Percentiles rank a stretch among this genome's conserved stretches.
phyloP scores from a whole-genome alignment of 2,113 vertebrate species.

The Trochalopteron elliotii region DNA sequence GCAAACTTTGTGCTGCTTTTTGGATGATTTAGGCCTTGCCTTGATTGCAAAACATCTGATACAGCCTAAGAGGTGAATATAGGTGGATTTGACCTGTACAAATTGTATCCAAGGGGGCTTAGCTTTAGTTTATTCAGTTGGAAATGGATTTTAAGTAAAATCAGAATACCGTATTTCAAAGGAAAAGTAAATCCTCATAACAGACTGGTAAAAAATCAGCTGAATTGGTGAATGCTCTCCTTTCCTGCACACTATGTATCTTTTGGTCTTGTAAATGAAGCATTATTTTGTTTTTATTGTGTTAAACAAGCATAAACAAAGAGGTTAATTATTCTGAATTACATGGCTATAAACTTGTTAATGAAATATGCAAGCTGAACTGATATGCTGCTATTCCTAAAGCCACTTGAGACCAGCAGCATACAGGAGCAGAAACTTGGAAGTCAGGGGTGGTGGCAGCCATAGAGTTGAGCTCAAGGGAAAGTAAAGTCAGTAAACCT shows the following conservation, averaged over 20 bases:
- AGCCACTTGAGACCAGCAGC: background rate
- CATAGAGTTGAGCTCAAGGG: background rate
- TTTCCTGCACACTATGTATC: background rate
- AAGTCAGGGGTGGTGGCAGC: background rate
- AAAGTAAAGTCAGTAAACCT: background rate
- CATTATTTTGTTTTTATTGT: background rate
- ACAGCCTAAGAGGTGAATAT: background rate
- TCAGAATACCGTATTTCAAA: background rate
- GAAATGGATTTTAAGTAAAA: background rate
- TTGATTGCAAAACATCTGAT: background rate
- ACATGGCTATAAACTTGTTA: background rate
- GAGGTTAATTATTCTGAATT: background rate
- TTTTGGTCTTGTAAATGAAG: background rate
- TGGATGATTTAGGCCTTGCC: background rate
- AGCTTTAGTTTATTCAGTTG: background rate
- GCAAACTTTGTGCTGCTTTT: background rate
- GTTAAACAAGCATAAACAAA: background rate
- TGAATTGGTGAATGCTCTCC: background rate
- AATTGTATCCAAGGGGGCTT: background rate
- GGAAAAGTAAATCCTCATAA: background rate
- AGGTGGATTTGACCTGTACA: background rate
- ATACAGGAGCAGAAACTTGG: background rate
- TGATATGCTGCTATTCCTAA: background rate
- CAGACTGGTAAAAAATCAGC: background rate
- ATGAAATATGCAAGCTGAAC: background rate